A percentile compares a stretch with the other conserved stretches of the same genome.
Evolutionary conservation across 92 coral and sea anemone species (phyloP).

Genomic region (Nematostella vectensis): DNA sequence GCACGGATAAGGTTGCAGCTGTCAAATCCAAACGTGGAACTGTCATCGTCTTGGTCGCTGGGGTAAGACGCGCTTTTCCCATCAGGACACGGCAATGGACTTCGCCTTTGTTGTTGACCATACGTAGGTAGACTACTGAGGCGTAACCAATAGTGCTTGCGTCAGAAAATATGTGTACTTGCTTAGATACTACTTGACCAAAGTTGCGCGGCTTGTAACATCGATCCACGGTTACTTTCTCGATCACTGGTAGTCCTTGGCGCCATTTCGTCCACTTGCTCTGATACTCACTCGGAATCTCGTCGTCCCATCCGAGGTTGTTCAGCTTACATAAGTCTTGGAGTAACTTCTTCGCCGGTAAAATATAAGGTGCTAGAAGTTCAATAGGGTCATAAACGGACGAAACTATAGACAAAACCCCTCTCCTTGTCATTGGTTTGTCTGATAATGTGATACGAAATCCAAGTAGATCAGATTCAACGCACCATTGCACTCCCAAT

Average conservation of each 20-base stretch:
- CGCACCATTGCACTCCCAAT: not conserved
- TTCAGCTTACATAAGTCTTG: constrained; percentile 1
- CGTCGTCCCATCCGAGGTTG: constrained; percentile 57
- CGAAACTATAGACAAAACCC: not conserved
- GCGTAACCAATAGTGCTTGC: constrained; percentile 56
- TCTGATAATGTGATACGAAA: not conserved
- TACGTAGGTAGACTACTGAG: constrained; percentile 42
- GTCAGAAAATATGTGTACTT: constrained; percentile 56
- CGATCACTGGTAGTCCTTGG: constrained; percentile 31
- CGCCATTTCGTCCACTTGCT: constrained; percentile 57
- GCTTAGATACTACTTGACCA: constrained; percentile 43
- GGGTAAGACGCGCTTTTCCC: constrained; percentile 57
- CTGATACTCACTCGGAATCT: constrained; percentile 32
- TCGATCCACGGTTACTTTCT: constrained; percentile 24
- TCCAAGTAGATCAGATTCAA: not conserved
- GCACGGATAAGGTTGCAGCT: constrained; percentile 46
- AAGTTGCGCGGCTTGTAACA: constrained; percentile 43
- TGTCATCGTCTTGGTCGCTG: constrained; percentile 36
- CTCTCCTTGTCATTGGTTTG: not conserved
- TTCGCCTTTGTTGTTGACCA: constrained; percentile 21
- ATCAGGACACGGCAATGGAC: constrained; percentile 48
- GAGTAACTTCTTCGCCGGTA: not conserved
- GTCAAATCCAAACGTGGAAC: constrained; percentile 51
- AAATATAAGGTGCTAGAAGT: not conserved
- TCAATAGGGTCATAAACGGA: not conserved